phyloP scores from a whole-genome alignment of 2,888 invertebrate genomes.

The Abscondita cerata region DNA sequence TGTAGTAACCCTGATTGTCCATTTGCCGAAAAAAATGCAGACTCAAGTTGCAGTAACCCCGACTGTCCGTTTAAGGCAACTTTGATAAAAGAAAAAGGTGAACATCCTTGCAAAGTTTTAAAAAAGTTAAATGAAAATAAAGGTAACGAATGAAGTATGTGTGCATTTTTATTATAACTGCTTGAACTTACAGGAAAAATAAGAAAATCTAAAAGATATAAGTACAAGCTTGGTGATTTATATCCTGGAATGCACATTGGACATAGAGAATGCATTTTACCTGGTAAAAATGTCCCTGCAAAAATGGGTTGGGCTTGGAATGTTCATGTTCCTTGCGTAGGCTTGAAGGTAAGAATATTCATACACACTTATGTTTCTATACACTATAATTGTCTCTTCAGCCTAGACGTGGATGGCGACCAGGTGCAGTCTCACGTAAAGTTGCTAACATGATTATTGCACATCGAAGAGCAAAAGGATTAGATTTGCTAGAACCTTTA shows the following conservation, averaged over 20 bases:
- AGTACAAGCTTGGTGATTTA: slow-evolving; percentile 61
- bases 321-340: slow-evolving; percentile 45
- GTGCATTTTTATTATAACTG: too few relatives aligned
- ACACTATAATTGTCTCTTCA: slow-evolving; percentile 38
- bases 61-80: too few relatives aligned
- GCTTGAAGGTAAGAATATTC: slow-evolving; percentile 45
- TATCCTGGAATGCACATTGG: slow-evolving; percentile 65
- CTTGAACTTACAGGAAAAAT: slow-evolving; percentile 36
- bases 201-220: slow-evolving; percentile 57
- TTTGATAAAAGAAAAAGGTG: too few relatives aligned
- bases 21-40: too few relatives aligned
- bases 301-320: slow-evolving; percentile 77
- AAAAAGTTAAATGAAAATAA: too few relatives aligned
- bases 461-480: slow-evolving; percentile 49
- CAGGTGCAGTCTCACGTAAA: slow-evolving; percentile 64
- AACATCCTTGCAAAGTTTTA: too few relatives aligned
- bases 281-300: slow-evolving; percentile 64
- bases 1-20: slow-evolving; percentile 3
- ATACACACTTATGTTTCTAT: too few relatives aligned
- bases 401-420: slow-evolving; percentile 64
- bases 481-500: slow-evolving; percentile 39
- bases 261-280: slow-evolving; percentile 63
- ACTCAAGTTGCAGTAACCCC: too few relatives aligned
- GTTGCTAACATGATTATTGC: slow-evolving; percentile 51
- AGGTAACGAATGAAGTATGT: background rate